A percentile compares a stretch with the other conserved stretches of the same genome.
Evolutionary conservation across 2,888 invertebrate genomes (phyloP).

Genomic region (Heteropelma amictum): DNA sequence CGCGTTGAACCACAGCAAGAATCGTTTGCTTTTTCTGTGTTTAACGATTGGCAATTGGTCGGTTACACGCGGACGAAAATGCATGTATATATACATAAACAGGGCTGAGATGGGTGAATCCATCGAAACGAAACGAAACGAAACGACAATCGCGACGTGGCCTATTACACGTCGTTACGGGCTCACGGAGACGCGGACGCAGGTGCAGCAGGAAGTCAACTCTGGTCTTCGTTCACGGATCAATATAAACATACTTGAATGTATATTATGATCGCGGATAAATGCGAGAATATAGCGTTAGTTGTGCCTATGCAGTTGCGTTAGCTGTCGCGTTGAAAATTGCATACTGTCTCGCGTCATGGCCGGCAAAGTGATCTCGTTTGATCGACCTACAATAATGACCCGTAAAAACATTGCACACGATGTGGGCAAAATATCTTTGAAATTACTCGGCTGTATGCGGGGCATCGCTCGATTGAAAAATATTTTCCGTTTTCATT

Average conservation of each 20-base stretch:
- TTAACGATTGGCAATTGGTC: conserved; percentile 23
- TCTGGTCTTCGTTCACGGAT: conserved; percentile 41
- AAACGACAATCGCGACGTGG: conserved; percentile 60
- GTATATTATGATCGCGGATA: too few species aligned
- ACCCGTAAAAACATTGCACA: conserved; percentile 18
- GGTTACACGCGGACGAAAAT: background rate
- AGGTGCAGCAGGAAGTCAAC: conserved; percentile 73
- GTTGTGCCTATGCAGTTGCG: conserved; percentile 4
- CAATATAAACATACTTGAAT: conserved; percentile 11
- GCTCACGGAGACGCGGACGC: conserved; percentile 58
- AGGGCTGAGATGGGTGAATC: conserved; percentile 11
- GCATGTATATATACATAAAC: background rate
- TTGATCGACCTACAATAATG: conserved; percentile 41
- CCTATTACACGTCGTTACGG: conserved; percentile 64
- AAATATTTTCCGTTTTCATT: background rate
- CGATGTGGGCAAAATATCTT: background rate
- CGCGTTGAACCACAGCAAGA: background rate
- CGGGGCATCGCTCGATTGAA: background rate
- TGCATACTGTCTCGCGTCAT: conserved; percentile 34
- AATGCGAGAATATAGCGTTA: background rate
- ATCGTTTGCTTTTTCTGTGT: conserved; percentile 18
- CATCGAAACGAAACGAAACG: conserved; percentile 60
- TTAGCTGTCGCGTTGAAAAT: conserved; percentile 37
- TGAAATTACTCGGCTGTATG: conserved; percentile 34
- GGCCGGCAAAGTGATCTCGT: conserved; percentile 29